Conservation (phyloP, 2,113 vertebrate species). For the Anseranas semipalmata region DNA sequence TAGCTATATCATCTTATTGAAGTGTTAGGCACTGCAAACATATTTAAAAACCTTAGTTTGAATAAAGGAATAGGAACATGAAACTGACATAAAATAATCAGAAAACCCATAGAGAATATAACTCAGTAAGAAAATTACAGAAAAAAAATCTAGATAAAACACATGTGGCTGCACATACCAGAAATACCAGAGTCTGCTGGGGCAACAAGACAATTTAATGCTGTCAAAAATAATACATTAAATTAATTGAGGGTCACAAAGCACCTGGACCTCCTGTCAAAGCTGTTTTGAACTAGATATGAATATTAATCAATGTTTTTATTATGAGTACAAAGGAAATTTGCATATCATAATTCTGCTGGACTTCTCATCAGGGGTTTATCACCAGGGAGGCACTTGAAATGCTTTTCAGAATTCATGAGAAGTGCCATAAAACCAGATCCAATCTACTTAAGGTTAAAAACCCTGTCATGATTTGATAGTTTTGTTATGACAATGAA, state of each 20-base stretch:
- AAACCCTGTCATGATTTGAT: not conserved
- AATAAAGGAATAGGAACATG: not conserved
- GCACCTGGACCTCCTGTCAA: not conserved
- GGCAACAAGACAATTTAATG: not conserved
- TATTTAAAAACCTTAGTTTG: not conserved
- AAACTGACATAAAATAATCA: not conserved
- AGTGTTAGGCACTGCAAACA: not conserved
- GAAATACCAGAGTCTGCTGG: not conserved
- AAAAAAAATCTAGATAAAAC: not conserved
- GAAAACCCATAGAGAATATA: not conserved
- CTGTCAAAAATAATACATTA: constrained; percentile 6
- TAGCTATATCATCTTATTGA: not conserved
- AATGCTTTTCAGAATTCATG: constrained; percentile 25
- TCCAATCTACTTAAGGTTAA: not conserved
- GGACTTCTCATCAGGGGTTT: not conserved
- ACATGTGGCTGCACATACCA: not conserved
- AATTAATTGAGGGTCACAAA: not conserved
- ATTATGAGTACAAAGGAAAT: not conserved
- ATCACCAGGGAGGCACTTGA: not conserved
- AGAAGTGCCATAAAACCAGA: constrained; percentile 1
- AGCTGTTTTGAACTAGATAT: not conserved
- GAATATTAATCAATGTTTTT: constrained; percentile 17
- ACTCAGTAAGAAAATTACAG: not conserved
- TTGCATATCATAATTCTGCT: not conserved
- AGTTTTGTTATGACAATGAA: constrained; percentile 3